Evolutionary conservation across 2,113 vertebrate genomes (phyloP), one percentile per base, ranked within the genome.

Genomic region (Scomber colias): DNA sequence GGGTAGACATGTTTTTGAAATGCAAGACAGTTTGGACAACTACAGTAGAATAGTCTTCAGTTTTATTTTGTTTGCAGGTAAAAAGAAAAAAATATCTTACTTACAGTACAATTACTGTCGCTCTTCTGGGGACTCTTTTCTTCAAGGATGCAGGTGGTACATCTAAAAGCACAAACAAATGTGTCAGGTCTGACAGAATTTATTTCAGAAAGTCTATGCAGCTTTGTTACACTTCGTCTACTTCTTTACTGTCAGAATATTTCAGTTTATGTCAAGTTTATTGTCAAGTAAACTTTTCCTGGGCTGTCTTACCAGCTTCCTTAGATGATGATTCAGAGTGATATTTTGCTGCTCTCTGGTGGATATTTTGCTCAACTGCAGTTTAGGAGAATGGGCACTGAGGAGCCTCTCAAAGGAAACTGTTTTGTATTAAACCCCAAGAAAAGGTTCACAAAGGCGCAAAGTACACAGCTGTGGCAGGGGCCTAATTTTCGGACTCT

Each of bases 281-380:
- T 10, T 31, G 35, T 40, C 35, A 40, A 40, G 35, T 40, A 40
- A 40, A 40, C 35, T 9, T 40, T 40, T 40, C 35, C 35, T 40
- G 35, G 8, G 35, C 35, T 19, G 12, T 27, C 16, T 61, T 16
- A 8, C 3, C 21, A 56, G 16, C 24, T 0, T 9, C 8, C 16
- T 27, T 53, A 53, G 24, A 31, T 24, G 21, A 48, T 17, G 9
- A 71, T 17, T 56, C 7, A 49, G 59, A 77, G 8, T 81, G n/a
- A 78, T 79, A 10, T 17, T 48, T 8, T 89, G 89, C 90, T 87
- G 77, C 85, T 15, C 71, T 84, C 90, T 87, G 30, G 35, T 89
- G 89, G 84, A 60, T 5, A 24, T 54, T 80, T 64, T 0, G 9
- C 15, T 48, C 7, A 55, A 75, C 31, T 82, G 30, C 85, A 89